These are phyloP conservation scores for Tillus elongatus DNA, from an alignment of 2,888 invertebrate species.

Conservation along the genomic window DNA sequence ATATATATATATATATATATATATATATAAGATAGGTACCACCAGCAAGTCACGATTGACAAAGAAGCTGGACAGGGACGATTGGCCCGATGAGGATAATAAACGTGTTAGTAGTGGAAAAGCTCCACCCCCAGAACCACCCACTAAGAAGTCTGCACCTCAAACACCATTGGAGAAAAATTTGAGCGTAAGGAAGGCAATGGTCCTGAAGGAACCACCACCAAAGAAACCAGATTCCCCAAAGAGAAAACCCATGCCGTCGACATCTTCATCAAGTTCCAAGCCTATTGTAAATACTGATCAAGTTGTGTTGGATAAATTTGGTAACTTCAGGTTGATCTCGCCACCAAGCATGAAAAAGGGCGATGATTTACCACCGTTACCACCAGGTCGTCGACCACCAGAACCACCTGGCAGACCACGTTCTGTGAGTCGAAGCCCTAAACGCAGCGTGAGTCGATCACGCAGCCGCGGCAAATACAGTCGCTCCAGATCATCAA, in stretches of 20 bases:
- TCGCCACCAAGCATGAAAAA: conserved; percentile 38
- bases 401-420: conserved; percentile 43
- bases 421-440: conserved; percentile 48
- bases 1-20: no score
- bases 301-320: conserved; percentile 62
- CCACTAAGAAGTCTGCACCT: conserved; percentile 25
- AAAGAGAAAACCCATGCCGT: conserved; percentile 19
- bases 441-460: conserved; percentile 56
- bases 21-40: no score
- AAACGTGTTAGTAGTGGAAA: conserved; percentile 20
- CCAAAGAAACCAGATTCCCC: conserved; percentile 35
- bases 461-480: conserved; percentile 51
- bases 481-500: conserved; percentile 40
- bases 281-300: conserved; percentile 42
- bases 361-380: conserved; percentile 39
- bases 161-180: conserved; percentile 47
- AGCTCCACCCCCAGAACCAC: conserved; percentile 20
- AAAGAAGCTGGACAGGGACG: conserved; percentile 50
- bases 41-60: conserved; percentile 53
- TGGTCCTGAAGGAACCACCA: conserved; percentile 56
- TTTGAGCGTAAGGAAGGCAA: conserved; percentile 51
- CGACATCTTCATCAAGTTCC: conserved; percentile 22
- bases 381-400: conserved; percentile 41
- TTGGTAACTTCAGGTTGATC: conserved; percentile 61
- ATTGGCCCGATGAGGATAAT: conserved; percentile 46